Percentiles rank a stretch among this genome's conserved stretches.
Evolutionary conservation across 2,888 invertebrate genomes (phyloP).

Genomic region (Antitype chi): DNA sequence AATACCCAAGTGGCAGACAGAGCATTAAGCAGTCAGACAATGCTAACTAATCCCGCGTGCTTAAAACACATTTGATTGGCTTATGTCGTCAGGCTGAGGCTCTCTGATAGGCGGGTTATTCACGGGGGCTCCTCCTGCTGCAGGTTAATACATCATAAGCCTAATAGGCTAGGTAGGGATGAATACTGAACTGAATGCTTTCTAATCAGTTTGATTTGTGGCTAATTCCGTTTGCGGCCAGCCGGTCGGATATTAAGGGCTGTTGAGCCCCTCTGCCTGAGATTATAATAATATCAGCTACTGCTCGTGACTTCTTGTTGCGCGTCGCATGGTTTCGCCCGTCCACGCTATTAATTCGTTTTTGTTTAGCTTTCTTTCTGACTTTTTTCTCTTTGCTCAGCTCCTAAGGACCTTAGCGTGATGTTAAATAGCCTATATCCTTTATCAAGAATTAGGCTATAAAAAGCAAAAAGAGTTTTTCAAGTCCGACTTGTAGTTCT

Average conservation of each 20-base stretch:
- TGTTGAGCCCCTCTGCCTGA: not conserved
- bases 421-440: too few relatives aligned
- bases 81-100: not conserved
- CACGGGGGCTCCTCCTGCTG: not conserved
- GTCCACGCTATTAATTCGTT: too few relatives aligned
- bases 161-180: not conserved
- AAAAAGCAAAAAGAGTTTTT: too few relatives aligned
- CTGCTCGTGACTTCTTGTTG: too few relatives aligned
- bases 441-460: too few relatives aligned
- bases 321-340: too few relatives aligned
- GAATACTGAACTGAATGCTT: not conserved
- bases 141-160: constrained; percentile 14
- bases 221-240: not conserved
- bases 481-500: too few relatives aligned
- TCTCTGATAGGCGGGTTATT: constrained; percentile 24
- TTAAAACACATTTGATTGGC: constrained; percentile 9
- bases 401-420: too few relatives aligned
- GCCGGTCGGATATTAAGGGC: not conserved
- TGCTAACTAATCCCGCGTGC: constrained; percentile 6
- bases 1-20: not conserved
- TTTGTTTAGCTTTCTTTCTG: too few relatives aligned
- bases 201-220: not conserved
- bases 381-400: too few relatives aligned
- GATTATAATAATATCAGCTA: too few relatives aligned
- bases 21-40: constrained; percentile 19